These are phyloP conservation scores for Epinephelus cyanopodus DNA, from an alignment of 2,113 vertebrate genomes.

Conservation along the genomic window DNA sequence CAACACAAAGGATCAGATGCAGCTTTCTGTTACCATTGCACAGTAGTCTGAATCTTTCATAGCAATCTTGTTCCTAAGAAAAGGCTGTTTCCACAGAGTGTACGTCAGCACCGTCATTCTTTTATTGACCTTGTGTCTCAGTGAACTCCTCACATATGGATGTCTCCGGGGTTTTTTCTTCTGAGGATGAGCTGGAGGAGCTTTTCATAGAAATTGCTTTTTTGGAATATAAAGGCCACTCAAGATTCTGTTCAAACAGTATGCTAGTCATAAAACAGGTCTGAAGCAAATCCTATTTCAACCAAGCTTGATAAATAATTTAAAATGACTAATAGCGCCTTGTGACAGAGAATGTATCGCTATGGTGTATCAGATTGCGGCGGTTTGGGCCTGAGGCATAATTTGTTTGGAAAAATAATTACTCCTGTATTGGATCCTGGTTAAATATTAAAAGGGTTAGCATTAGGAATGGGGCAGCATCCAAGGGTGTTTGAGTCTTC, in stretches of 20 bases:
- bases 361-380: conserved; percentile 78
- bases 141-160: conserved; percentile 26
- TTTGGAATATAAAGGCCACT: conserved; percentile 43
- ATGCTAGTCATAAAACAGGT: conserved; percentile 58
- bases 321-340: conserved; percentile 84
- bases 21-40: not conserved
- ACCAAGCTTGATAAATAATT: conserved; percentile 84
- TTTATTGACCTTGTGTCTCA: conserved; percentile 39
- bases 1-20: conserved; percentile 14
- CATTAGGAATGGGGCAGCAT: conserved; percentile 71
- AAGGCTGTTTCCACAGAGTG: conserved; percentile 7
- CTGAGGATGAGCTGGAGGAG: conserved; percentile 37
- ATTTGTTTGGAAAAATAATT: conserved; percentile 88
- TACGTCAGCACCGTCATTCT: conserved; percentile 16
- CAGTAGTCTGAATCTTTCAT: conserved; percentile 4
- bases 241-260: conserved; percentile 50
- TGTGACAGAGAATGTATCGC: conserved; percentile 78
- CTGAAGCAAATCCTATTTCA: conserved; percentile 76
- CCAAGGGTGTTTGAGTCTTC: conserved; percentile 42
- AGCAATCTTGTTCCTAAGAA: conserved; percentile 16
- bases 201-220: conserved; percentile 41
- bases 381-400: conserved; percentile 78
- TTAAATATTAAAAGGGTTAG: conserved; percentile 85
- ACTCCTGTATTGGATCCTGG: conserved; percentile 81
- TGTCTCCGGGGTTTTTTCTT: conserved; percentile 19